A percentile compares a stretch with the other conserved stretches of the same genome.
Evolutionary conservation across 2,797 vertebrate genomes (phyloP).

Genomic region (Sebastes matsubarae): DNA sequence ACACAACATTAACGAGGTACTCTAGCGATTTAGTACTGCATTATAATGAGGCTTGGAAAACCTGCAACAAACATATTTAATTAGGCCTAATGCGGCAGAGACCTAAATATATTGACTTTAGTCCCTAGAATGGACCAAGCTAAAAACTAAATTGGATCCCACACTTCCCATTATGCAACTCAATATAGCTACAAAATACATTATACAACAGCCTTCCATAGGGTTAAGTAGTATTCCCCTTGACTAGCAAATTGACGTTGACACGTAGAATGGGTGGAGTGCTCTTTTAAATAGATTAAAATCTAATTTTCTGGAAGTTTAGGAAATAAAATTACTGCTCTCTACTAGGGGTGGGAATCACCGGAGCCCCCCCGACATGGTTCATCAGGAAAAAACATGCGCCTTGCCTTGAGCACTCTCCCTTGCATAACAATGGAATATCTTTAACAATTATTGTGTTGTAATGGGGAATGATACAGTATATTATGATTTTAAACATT

Average conservation of each 20-base stretch:
- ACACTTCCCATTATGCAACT: not conserved
- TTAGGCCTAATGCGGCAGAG: not conserved
- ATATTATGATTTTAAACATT: no score
- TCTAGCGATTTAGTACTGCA: not conserved
- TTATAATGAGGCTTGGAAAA: not conserved
- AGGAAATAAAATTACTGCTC: not conserved
- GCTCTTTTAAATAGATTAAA: not conserved
- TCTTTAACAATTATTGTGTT: conserved; percentile 37
- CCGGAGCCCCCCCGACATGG: no score
- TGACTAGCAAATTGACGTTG: not conserved
- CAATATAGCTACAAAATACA: not conserved
- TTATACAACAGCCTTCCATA: not conserved
- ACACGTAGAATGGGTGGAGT: not conserved
- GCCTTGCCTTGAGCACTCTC: conserved; percentile 42
- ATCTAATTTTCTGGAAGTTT: not conserved
- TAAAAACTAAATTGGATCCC: not conserved
- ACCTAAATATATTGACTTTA: not conserved
- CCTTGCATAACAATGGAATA: conserved; percentile 56
- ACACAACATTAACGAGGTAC: not conserved
- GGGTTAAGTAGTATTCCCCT: not conserved
- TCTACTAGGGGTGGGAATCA: no score
- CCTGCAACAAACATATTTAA: not conserved
- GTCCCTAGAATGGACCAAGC: not conserved
- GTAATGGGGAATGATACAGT: conserved; percentile 56
- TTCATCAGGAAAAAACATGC: no score